Conservation (phyloP, 1,140 invertebrate genomes). For the Hylaeus volcanicus region DNA sequence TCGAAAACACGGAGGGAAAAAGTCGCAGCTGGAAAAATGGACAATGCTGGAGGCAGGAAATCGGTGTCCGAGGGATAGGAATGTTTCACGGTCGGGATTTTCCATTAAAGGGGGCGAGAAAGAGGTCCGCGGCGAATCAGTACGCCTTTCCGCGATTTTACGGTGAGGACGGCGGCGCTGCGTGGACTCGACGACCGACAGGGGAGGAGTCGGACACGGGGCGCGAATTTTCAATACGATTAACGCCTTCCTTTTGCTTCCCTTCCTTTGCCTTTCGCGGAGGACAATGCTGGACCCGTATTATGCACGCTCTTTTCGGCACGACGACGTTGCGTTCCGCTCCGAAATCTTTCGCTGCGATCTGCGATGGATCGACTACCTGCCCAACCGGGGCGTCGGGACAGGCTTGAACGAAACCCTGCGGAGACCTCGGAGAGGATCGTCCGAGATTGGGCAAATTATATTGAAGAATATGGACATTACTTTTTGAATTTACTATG, state of each 20-base stretch:
- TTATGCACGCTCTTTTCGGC: conserved; percentile 60
- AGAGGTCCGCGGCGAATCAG: conserved; percentile 17
- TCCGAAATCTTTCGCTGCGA: conserved; percentile 40
- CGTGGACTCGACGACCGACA: conserved; percentile 6
- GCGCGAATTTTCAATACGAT: conserved; percentile 60
- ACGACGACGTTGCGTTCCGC: conserved; percentile 12
- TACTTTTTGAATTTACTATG: too few relatives aligned
- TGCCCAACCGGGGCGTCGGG: conserved; percentile 2
- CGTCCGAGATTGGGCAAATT: too few relatives aligned
- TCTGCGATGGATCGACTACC: conserved; percentile 54
- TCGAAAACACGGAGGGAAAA: not conserved
- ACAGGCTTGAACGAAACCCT: too few relatives aligned
- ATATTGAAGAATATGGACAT: too few relatives aligned
- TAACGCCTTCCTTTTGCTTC: conserved; percentile 30
- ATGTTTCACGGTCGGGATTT: not conserved
- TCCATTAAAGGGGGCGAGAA: conserved; percentile 1
- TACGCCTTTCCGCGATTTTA: conserved; percentile 43
- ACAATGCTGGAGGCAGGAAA: conserved; percentile 14
- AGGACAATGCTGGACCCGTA: conserved; percentile 56
- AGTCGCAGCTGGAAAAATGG: conserved; percentile 16
- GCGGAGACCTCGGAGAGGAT: too few relatives aligned
- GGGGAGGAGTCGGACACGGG: conserved; percentile 50
- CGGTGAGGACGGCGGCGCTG: conserved; percentile 22
- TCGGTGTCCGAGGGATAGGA: not conserved
- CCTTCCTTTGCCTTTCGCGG: conserved; percentile 42